Evolutionary conservation across 2,888 invertebrate species (phyloP), one percentile per base, ranked within the genome.

Genomic region (Gibbula magus): DNA sequence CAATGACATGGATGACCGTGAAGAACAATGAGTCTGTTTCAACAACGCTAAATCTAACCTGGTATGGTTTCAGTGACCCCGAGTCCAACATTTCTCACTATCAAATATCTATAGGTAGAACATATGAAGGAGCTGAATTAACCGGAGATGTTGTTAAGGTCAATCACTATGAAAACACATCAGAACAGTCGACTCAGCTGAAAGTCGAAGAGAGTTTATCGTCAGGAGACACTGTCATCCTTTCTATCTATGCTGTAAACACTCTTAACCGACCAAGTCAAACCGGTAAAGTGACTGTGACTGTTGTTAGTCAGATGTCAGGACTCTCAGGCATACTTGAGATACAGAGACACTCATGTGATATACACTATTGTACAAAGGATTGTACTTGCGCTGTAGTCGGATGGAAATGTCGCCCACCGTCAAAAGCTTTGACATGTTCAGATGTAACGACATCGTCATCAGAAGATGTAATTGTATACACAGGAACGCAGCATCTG

Each of bases 141-240:
- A 51, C 70, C 25, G 29, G 45, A 1, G 66, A 16, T 20, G 29
- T 29, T 13, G 10, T 25, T 13, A n/a, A 22, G 5, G 54, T 53
- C 22, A 52, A 20, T 13, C 52, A 51, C 22, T 22, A 61, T 20
- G 13, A 29, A 7, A 53, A 22, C 22, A 13, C 22, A 25, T 53
- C 16, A 16, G 79, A 81, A 45, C 29, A 80, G 22, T 51, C 45
- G 10, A 22, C 61, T 22, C 45, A 29, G 22, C 20, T 85, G 18
- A 25, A 4, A 7, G 56, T 82, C 0, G 32, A 13, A 13, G 75
- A 73, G 4, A 4, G 4, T 13, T 20, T 84, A 18, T 4, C 16
- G n/a, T 39, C 66, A 8, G 83, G 80, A 54, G 80, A 83, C n/a
- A 10, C 45, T 45, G 18, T 87, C 83, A 5, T 52, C 35, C 22